Evolutionary conservation across 2,113 vertebrate species (phyloP).

Genomic region (Halichoeres trimaculatus): DNA sequence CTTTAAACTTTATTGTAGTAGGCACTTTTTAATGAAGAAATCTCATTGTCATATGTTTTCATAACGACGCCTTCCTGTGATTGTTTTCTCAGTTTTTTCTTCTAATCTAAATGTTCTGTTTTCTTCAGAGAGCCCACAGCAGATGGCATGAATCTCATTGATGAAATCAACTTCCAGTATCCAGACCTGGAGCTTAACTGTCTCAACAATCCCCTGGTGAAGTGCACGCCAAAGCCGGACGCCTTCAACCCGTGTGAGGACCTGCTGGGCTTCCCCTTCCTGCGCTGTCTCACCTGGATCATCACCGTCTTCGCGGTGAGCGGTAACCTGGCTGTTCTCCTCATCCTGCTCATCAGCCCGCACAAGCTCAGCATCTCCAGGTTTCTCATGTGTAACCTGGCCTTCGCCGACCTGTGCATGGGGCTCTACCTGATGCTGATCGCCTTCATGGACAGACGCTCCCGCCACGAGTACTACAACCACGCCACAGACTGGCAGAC

Average conservation of each 20-base stretch:
- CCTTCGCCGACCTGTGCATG: slow-evolving; percentile 94
- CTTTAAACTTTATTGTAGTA: too few species aligned
- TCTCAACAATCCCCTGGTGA: slow-evolving; percentile 79
- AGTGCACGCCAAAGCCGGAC: slow-evolving; percentile 88
- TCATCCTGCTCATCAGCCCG: slow-evolving; percentile 86
- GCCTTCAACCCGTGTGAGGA: slow-evolving; percentile 95
- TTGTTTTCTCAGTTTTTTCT: too few species aligned
- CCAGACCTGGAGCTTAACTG: slow-evolving; percentile 76
- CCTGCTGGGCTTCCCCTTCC: slow-evolving; percentile 89
- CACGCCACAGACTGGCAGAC: slow-evolving; percentile 94
- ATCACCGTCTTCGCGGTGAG: slow-evolving; percentile 86
- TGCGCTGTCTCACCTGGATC: slow-evolving; percentile 90
- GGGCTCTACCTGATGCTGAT: slow-evolving; percentile 93
- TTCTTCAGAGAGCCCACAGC: slow-evolving; percentile 65
- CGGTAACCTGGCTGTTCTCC: slow-evolving; percentile 88
- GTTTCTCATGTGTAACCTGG: slow-evolving; percentile 95
- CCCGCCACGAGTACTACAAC: slow-evolving; percentile 91
- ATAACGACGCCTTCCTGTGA: too few species aligned
- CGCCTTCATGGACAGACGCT: slow-evolving; percentile 87
- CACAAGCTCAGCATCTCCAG: slow-evolving; percentile 90
- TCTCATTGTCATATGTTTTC: too few species aligned
- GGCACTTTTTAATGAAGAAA: too few species aligned
- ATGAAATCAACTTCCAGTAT: slow-evolving; percentile 75
- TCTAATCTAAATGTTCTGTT: slow-evolving; percentile 19
- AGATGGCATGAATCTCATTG: slow-evolving; percentile 41